Percentiles rank a stretch among this genome's conserved stretches.
Evolutionary conservation across 2,113 vertebrate genomes (phyloP).

Genomic region (Cacatua alba): DNA sequence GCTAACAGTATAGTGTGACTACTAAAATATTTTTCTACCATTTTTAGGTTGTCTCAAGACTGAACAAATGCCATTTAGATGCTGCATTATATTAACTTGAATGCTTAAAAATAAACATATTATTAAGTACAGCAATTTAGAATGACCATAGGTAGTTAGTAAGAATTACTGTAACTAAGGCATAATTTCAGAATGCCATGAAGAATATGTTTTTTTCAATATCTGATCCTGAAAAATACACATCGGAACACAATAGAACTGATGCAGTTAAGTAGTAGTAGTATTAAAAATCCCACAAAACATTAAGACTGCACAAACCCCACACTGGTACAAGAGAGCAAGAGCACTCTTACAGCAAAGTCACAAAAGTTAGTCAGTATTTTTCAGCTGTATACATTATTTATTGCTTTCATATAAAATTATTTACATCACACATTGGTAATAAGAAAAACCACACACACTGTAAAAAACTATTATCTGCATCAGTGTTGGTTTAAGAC

Average conservation of each 20-base stretch:
- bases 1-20: neutral
- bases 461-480: neutral
- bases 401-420: neutral
- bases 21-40: neutral
- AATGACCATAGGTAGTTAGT: neutral
- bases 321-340: neutral
- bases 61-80: neutral
- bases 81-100: neutral
- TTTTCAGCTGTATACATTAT: neutral
- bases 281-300: neutral
- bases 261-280: neutral
- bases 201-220: neutral
- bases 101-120: neutral
- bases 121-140: neutral
- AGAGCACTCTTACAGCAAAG: neutral
- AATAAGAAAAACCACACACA: neutral
- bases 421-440: neutral
- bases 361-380: neutral
- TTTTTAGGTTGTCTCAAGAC: neutral
- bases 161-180: neutral
- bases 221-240: neutral
- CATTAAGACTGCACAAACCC: neutral
- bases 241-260: neutral
- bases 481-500: neutral
- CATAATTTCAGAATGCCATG: neutral